A percentile compares a stretch with the other conserved stretches of the same genome.
Conservation (phyloP, 2,888 invertebrate species). For the Desoria tigrina region DNA sequence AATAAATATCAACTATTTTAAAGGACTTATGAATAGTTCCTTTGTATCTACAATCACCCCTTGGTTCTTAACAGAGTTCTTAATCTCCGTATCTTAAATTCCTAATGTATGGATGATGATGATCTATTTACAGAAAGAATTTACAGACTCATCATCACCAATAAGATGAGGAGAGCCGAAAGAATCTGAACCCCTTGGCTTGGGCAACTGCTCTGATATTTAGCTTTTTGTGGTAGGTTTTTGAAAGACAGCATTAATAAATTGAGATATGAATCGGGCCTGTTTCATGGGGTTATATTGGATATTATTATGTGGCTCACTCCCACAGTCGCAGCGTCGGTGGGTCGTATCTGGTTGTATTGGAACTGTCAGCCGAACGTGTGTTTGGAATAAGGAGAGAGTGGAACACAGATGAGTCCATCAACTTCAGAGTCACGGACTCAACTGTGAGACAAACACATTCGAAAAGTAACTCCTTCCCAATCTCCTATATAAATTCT, state of each 20-base stretch:
- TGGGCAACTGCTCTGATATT: too few species aligned
- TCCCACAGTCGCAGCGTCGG: background rate
- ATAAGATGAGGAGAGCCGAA: too few species aligned
- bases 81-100: too few species aligned
- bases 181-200: too few species aligned
- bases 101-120: too few species aligned
- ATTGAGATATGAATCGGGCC: background rate
- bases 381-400: background rate
- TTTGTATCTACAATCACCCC: too few species aligned
- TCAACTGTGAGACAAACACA: conserved; percentile 21
- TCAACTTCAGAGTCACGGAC: conserved; percentile 21
- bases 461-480: conserved; percentile 13
- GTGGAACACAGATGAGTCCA: conserved; percentile 19
- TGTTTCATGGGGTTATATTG: background rate
- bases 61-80: too few species aligned
- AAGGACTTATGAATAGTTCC: too few species aligned
- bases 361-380: background rate
- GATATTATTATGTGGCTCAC: background rate
- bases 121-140: too few species aligned
- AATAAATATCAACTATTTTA: too few species aligned
- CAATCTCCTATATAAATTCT: conserved; percentile 1
- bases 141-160: too few species aligned
- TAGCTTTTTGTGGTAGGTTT: too few species aligned
- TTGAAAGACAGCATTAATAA: conserved; percentile 5
- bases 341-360: background rate